Evolutionary conservation across 2,888 invertebrate genomes (phyloP).

Genomic region (Clanis bilineata): DNA sequence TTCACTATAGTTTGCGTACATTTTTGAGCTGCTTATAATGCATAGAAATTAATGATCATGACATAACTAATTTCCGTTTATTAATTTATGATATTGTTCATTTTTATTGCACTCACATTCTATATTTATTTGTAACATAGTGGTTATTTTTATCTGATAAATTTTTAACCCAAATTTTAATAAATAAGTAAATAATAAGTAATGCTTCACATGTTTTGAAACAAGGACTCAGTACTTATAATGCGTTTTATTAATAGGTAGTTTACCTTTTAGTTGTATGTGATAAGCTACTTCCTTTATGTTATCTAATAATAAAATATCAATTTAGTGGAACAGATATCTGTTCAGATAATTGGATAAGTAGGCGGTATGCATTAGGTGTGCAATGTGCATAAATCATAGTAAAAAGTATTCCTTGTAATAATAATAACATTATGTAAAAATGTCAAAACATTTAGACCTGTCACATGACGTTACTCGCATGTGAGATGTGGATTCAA

Average conservation of each 20-base stretch:
- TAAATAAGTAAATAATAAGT: no score
- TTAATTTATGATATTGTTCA: background rate
- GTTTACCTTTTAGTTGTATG: background rate
- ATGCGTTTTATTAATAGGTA: no score
- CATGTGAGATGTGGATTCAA: no score
- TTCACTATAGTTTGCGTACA: constrained; percentile 49
- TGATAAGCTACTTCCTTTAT: background rate
- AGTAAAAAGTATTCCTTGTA: no score
- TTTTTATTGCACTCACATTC: background rate
- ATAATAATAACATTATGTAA: no score
- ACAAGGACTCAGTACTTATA: no score
- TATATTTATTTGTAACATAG: background rate
- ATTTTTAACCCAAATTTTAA: no score
- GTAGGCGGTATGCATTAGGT: background rate
- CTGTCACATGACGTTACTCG: no score
- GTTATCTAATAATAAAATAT: constrained; percentile 2
- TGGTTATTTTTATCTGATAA: background rate
- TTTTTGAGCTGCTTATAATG: constrained; percentile 19
- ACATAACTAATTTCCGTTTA: background rate
- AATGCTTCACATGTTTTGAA: no score
- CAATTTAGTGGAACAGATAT: background rate
- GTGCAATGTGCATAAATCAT: background rate
- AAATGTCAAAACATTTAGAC: no score
- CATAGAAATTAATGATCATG: constrained; percentile 31
- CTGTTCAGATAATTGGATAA: constrained; percentile 5